Evolutionary conservation across 2,797 vertebrate species (phyloP).

Genomic region (Acipenser ruthenus): DNA sequence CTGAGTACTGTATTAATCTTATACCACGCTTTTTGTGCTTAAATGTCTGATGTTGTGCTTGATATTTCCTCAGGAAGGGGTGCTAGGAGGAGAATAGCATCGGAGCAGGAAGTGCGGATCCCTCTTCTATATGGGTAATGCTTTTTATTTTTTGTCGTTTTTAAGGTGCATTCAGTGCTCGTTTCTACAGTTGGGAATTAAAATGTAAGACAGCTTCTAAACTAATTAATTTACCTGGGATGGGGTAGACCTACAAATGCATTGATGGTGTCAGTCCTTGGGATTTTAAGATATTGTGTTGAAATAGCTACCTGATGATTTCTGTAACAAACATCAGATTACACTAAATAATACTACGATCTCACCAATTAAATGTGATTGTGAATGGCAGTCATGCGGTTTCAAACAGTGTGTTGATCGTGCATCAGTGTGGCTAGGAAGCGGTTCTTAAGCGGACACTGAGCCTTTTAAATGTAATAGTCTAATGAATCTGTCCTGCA

Average conservation of each 20-base stretch:
- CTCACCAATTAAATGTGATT: too few relatives aligned
- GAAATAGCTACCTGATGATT: too few relatives aligned
- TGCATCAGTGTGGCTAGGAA: conserved; percentile 3
- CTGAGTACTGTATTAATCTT: not conserved
- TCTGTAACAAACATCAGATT: too few relatives aligned
- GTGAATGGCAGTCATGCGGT: not conserved
- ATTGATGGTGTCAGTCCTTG: too few relatives aligned
- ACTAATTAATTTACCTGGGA: too few relatives aligned
- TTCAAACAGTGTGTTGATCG: not conserved
- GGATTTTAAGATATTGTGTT: too few relatives aligned
- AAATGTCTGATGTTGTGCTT: too few relatives aligned
- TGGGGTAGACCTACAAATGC: too few relatives aligned
- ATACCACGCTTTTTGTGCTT: not conserved
- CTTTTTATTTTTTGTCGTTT: conserved; percentile 12
- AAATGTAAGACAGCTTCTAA: too few relatives aligned
- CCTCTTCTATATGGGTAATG: conserved; percentile 83
- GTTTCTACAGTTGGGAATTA: not conserved
- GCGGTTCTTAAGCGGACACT: too few relatives aligned
- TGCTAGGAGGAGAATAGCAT: conserved; percentile 76
- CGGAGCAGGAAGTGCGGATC: conserved; percentile 84
- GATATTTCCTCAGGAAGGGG: conserved; percentile 57
- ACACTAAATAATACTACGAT: too few relatives aligned
- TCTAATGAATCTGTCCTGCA: conserved; percentile 31
- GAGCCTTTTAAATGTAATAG: not conserved
- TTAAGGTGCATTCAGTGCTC: not conserved